Evolutionary conservation across 37 sponge, comb jelly and placozoan species (phyloP).

Genomic region (Chondrilla cf. caribensis): DNA sequence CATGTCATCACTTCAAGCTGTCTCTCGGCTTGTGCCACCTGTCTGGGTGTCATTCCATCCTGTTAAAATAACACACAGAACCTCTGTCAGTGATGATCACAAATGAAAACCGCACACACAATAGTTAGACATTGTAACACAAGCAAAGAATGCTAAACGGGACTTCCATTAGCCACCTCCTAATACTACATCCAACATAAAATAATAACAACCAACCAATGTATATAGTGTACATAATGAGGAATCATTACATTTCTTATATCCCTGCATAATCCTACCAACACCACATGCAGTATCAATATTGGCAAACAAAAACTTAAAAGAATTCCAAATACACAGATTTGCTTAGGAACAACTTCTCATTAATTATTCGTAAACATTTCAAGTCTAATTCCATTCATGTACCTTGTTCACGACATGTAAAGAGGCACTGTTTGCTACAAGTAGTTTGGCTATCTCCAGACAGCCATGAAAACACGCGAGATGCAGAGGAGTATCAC

Average conservation of each 20-base stretch:
- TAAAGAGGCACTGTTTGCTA: slow-evolving; percentile 16
- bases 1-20: slow-evolving; percentile 34
- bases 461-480: slow-evolving; percentile 32
- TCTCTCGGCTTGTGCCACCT: slow-evolving; percentile 36
- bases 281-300: no score
- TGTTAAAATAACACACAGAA: not conserved
- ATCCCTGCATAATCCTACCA: no score
- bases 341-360: no score
- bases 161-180: no score
- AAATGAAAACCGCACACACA: not conserved
- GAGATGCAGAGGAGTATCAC: slow-evolving; percentile 34
- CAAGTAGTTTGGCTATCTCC: slow-evolving; percentile 27
- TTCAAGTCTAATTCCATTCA: no score
- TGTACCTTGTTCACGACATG: slow-evolving; percentile 36
- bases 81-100: not conserved
- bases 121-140: not conserved
- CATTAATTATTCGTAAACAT: no score
- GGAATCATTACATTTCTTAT: no score
- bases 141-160: not conserved
- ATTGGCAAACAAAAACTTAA: no score
- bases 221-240: no score
- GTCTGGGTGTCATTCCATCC: slow-evolving; percentile 41
- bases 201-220: no score
- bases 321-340: no score
- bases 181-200: no score